Evolutionary conservation across 2,888 invertebrate species (phyloP).

Genomic region (Pinctada fucata): DNA sequence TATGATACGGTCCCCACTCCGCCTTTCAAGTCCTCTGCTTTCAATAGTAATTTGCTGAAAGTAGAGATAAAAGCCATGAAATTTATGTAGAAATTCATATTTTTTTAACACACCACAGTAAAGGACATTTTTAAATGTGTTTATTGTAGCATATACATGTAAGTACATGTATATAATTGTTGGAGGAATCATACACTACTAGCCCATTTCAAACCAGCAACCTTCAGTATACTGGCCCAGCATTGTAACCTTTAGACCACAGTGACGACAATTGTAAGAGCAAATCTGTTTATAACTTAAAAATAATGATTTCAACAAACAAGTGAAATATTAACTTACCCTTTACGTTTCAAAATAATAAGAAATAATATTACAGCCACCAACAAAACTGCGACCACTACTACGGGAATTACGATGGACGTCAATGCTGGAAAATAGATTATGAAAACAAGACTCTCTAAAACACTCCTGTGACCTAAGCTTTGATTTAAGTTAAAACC

Average conservation of each 20-base stretch:
- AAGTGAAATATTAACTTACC: slow-evolving; percentile 44
- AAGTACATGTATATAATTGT: too few species aligned
- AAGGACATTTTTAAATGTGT: too few species aligned
- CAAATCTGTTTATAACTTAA: background rate
- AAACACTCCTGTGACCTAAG: background rate
- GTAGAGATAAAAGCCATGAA: background rate
- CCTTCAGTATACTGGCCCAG: too few species aligned
- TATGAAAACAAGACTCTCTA: background rate
- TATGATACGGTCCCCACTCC: slow-evolving; percentile 58
- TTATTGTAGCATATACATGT: too few species aligned
- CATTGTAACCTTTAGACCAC: too few species aligned
- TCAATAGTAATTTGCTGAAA: slow-evolving; percentile 23
- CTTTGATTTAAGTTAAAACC: too few species aligned
- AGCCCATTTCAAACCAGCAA: too few species aligned
- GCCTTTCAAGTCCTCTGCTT: slow-evolving; percentile 45
- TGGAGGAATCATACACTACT: background rate
- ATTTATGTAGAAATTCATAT: too few species aligned
- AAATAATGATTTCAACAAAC: background rate
- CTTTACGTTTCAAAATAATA: slow-evolving; percentile 49
- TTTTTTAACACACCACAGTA: too few species aligned
- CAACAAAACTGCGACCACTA: slow-evolving; percentile 47
- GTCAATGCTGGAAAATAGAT: slow-evolving; percentile 43
- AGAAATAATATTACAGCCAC: slow-evolving; percentile 44
- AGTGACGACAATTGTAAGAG: background rate
- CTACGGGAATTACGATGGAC: slow-evolving; percentile 56